Evolutionary conservation across 2,797 vertebrate genomes (phyloP).

Genomic region (Gadopsis marmoratus): DNA sequence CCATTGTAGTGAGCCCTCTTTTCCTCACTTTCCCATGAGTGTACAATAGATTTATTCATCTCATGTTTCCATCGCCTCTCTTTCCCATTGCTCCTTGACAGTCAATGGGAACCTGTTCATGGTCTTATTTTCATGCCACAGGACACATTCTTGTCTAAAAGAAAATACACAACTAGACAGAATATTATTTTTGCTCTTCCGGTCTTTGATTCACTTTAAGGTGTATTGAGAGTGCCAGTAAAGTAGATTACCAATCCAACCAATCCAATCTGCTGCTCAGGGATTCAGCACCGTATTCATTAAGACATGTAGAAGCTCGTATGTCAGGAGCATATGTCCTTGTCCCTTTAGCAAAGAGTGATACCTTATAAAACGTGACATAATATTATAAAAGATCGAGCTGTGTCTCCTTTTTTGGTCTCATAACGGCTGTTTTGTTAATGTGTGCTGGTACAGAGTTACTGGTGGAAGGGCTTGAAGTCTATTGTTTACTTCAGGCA

Average conservation of each 20-base stretch:
- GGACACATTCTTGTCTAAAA: conserved; percentile 39
- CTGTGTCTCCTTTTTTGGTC: background rate
- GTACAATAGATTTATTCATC: conserved; percentile 80
- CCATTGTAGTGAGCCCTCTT: conserved; percentile 64
- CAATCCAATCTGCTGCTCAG: conserved; percentile 1
- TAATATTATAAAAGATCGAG: background rate
- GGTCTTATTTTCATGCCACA: conserved; percentile 45
- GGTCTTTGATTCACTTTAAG: conserved; percentile 42
- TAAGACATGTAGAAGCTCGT: conserved; percentile 19
- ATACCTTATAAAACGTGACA: background rate
- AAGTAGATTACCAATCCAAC: conserved; percentile 53
- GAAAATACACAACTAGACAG: conserved; percentile 3
- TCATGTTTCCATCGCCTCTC: conserved; percentile 73
- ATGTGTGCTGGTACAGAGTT: conserved; percentile 3
- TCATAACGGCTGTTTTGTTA: background rate
- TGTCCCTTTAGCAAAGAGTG: background rate
- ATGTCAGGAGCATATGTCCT: conserved; percentile 19
- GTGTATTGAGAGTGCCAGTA: conserved; percentile 58
- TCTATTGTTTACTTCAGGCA: conserved; percentile 81
- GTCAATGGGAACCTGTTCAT: conserved; percentile 65
- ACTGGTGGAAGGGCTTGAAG: conserved; percentile 28
- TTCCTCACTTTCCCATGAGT: conserved; percentile 76
- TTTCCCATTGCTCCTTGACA: conserved; percentile 61
- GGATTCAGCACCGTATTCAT: conserved; percentile 26
- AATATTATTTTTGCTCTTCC: conserved; percentile 30